Percentiles rank a stretch among this genome's conserved stretches.
Evolutionary conservation across 1,140 invertebrate genomes (phyloP).

Genomic region (Pogonomyrmex californicus): DNA sequence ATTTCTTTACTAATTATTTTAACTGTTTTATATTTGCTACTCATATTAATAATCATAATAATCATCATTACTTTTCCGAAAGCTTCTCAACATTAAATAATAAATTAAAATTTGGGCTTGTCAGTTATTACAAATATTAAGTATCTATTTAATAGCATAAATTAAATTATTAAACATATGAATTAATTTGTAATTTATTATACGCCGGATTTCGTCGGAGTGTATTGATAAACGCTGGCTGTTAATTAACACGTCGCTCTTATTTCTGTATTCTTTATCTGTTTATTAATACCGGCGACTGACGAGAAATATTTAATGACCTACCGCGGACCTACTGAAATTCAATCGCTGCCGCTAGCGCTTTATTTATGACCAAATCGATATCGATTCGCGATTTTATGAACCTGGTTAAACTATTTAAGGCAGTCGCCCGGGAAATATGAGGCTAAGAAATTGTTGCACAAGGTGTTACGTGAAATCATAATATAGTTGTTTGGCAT

Average conservation of each 20-base stretch:
- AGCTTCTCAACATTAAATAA: not conserved
- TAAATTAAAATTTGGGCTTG: slow-evolving; percentile 1
- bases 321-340: slow-evolving; percentile 28
- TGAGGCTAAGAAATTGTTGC: slow-evolving; percentile 18
- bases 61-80: not conserved
- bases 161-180: slow-evolving; percentile 18
- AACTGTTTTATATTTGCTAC: not conserved
- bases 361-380: slow-evolving; percentile 52
- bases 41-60: not conserved
- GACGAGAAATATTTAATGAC: slow-evolving; percentile 56
- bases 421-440: slow-evolving; percentile 36
- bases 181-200: not conserved
- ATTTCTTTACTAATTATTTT: too few relatives aligned
- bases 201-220: not conserved
- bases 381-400: slow-evolving; percentile 52
- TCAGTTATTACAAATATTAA: slow-evolving; percentile 10
- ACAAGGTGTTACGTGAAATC: slow-evolving; percentile 26
- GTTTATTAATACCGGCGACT: slow-evolving; percentile 35
- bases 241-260: slow-evolving; percentile 40
- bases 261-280: slow-evolving; percentile 32
- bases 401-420: slow-evolving; percentile 50
- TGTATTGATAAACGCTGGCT: not conserved
- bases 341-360: slow-evolving; percentile 47
- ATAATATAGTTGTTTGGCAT: slow-evolving; percentile 10
- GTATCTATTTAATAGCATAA: not conserved